phyloP scores from a whole-genome alignment of 1,140 invertebrate genomes.

The Bombus superbus region DNA sequence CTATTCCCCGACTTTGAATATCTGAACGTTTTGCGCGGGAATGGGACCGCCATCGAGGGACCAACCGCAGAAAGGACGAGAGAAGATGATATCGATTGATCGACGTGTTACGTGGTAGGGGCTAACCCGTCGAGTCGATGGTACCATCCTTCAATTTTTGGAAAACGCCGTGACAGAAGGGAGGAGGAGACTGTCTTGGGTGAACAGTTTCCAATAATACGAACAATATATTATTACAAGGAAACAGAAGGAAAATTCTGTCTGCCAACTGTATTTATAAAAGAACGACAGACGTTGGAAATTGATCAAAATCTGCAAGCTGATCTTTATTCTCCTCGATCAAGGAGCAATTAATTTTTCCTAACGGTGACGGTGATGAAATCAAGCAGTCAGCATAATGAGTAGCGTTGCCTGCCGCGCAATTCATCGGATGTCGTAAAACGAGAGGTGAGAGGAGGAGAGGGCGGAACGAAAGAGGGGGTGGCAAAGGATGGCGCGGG shows the following conservation, averaged over 20 bases:
- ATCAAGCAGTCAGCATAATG: constrained; percentile 79
- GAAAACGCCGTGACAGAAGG: constrained; percentile 39
- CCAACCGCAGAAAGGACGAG: constrained; percentile 67
- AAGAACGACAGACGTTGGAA: neutral
- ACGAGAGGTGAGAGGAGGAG: constrained; percentile 38
- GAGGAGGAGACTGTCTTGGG: neutral
- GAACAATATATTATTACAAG: neutral
- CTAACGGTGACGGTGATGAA: constrained; percentile 71
- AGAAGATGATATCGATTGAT: constrained; percentile 73
- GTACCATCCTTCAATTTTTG: constrained; percentile 63
- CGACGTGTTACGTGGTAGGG: constrained; percentile 48
- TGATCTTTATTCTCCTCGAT: constrained; percentile 36
- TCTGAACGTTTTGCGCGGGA: constrained; percentile 78
- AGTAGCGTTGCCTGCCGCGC: constrained; percentile 76
- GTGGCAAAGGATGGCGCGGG: constrained; percentile 54
- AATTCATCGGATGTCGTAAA: constrained; percentile 76
- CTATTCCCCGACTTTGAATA: constrained; percentile 83
- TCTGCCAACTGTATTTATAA: too few species aligned
- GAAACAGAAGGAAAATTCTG: neutral
- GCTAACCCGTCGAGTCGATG: constrained; percentile 26
- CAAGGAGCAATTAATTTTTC: constrained; percentile 70
- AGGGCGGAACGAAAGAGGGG: constrained; percentile 32
- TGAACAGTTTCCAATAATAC: too few species aligned
- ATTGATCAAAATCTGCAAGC: neutral
- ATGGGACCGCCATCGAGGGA: constrained; percentile 77